Percentiles rank a stretch among this genome's conserved stretches.
These are phyloP conservation scores for Falco columbarius DNA, from an alignment of 2,797 vertebrate genomes.

Conservation along the genomic window DNA sequence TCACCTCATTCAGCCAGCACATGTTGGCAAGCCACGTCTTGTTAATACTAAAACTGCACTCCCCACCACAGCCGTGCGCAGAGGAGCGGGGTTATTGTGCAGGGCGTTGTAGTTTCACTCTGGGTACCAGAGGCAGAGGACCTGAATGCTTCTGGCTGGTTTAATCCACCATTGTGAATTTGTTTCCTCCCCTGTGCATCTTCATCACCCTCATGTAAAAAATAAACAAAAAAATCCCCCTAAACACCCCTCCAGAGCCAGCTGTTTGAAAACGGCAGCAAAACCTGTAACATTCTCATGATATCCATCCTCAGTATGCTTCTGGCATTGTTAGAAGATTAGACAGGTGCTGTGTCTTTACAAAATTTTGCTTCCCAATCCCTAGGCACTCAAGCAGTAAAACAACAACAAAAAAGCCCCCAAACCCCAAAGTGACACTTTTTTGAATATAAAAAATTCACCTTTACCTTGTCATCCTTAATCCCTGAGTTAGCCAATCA, in stretches of 20 bases:
- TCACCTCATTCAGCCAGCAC: constrained; percentile 43
- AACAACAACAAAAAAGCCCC: background rate
- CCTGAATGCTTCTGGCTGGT: background rate
- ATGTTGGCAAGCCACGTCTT: constrained; percentile 19
- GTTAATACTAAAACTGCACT: background rate
- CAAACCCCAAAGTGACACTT: background rate
- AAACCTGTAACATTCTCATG: background rate
- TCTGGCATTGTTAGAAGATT: background rate
- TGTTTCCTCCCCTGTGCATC: background rate
- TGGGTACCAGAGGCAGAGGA: background rate
- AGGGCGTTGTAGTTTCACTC: background rate
- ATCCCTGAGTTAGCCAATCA: background rate
- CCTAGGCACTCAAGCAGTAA: background rate
- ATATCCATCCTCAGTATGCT: background rate
- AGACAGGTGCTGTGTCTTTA: background rate
- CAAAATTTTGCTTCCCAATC: background rate
- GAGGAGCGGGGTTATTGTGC: background rate
- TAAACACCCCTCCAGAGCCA: background rate
- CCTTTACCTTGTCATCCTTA: background rate
- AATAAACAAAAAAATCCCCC: background rate
- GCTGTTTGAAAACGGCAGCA: background rate
- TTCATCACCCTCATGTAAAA: background rate
- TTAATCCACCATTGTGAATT: background rate
- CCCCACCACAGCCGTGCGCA: background rate
- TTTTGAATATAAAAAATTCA: background rate